Conservation (phyloP, 2,888 invertebrate species). For the Drosophila birchii region DNA sequence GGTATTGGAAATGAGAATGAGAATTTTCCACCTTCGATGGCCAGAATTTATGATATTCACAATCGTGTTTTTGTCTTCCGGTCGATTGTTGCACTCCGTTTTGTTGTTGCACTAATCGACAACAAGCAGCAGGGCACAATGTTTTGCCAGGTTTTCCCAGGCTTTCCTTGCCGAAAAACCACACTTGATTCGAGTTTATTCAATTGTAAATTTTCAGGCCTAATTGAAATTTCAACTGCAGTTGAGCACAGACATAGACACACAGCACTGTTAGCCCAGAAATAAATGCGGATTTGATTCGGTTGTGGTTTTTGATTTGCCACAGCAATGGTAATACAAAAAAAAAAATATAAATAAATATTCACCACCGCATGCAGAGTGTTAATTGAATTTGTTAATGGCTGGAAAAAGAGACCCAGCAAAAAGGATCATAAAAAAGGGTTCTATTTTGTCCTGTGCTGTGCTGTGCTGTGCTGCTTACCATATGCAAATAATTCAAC, state of each 20-base stretch:
- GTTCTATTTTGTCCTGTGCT: slow-evolving; percentile 36
- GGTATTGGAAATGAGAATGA: neutral
- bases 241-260: neutral
- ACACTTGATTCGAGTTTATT: slow-evolving; percentile 23
- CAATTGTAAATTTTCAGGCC: slow-evolving; percentile 38
- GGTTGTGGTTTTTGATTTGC: slow-evolving; percentile 20
- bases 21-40: slow-evolving; percentile 29
- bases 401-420: slow-evolving; percentile 18
- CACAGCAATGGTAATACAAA: slow-evolving; percentile 12
- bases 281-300: slow-evolving; percentile 20
- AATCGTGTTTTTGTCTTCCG: slow-evolving; percentile 24
- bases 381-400: slow-evolving; percentile 76
- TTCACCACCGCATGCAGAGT: slow-evolving; percentile 54
- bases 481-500: slow-evolving; percentile 75
- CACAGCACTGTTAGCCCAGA: neutral
- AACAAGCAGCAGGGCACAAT: slow-evolving; percentile 1
- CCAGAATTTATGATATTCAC: slow-evolving; percentile 25
- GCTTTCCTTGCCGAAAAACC: neutral
- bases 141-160: slow-evolving; percentile 6
- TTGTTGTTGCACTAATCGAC: slow-evolving; percentile 42
- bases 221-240: slow-evolving; percentile 45
- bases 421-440: slow-evolving; percentile 53
- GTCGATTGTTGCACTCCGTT: slow-evolving; percentile 32
- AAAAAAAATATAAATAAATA: neutral
- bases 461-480: slow-evolving; percentile 45